phyloP scores from a whole-genome alignment of 2,888 invertebrate species.

The Autographa pulchrina region DNA sequence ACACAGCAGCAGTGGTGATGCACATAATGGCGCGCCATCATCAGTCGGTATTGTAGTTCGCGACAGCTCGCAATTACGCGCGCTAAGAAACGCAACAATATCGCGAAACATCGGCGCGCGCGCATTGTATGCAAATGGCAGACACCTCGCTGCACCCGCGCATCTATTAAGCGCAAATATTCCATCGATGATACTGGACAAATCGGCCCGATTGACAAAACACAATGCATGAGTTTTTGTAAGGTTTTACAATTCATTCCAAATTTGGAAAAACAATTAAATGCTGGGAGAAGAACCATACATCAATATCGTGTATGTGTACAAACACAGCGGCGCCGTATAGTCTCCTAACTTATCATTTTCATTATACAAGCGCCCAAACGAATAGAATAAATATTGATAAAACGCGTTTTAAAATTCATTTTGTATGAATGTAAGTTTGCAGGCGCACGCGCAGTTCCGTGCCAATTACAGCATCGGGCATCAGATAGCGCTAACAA shows the following conservation, averaged over 20 bases:
- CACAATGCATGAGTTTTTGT: background rate
- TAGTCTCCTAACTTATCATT: slow-evolving; percentile 37
- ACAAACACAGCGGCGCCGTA: slow-evolving; percentile 6
- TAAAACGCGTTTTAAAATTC: slow-evolving; percentile 69
- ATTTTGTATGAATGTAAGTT: slow-evolving; percentile 64
- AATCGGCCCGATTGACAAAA: slow-evolving; percentile 17
- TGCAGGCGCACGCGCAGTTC: slow-evolving; percentile 72
- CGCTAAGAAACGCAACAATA: slow-evolving; percentile 56
- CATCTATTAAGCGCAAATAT: slow-evolving; percentile 34
- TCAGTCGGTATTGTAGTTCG: slow-evolving; percentile 16
- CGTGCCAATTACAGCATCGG: slow-evolving; percentile 87
- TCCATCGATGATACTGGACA: slow-evolving; percentile 25
- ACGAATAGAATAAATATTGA: slow-evolving; percentile 63
- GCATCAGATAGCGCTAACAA: slow-evolving; percentile 88
- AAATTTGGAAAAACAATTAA: slow-evolving; percentile 1
- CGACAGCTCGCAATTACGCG: slow-evolving; percentile 50
- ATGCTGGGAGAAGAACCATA: background rate
- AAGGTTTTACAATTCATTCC: background rate
- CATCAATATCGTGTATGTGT: background rate
- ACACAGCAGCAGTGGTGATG: background rate
- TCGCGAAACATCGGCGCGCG: slow-evolving; percentile 44
- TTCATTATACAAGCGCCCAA: slow-evolving; percentile 41
- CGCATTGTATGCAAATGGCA: slow-evolving; percentile 75
- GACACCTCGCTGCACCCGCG: slow-evolving; percentile 45
- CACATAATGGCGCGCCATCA: slow-evolving; percentile 18